Conservation (phyloP, 2,113 vertebrate species). For the Lynx canadensis region DNA sequence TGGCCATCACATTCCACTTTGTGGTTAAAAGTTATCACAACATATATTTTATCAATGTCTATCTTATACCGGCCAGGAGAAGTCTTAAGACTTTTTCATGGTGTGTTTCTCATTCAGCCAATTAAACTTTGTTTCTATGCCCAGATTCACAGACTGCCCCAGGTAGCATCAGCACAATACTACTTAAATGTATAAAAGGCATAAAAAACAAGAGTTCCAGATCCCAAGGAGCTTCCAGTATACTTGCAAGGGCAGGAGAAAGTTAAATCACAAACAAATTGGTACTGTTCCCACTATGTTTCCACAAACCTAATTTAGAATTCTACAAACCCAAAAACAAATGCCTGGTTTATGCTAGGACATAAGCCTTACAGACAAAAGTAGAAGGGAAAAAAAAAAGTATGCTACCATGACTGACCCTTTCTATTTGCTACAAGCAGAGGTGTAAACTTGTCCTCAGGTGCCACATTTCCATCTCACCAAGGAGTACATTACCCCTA, state of each 20-base stretch:
- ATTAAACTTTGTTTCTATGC: background rate
- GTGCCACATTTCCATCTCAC: background rate
- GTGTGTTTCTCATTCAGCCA: background rate
- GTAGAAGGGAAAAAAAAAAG: too few relatives aligned
- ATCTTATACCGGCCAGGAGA: background rate
- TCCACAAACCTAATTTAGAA: background rate
- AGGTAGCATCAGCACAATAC: background rate
- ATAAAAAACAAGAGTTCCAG: background rate
- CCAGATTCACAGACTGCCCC: background rate
- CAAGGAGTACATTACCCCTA: background rate
- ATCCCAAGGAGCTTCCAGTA: background rate
- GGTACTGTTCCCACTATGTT: background rate
- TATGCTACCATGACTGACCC: accelerated
- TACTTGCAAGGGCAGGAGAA: background rate
- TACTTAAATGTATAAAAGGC: background rate
- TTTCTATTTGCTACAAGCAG: background rate
- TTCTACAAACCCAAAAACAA: background rate
- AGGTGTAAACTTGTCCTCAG: background rate
- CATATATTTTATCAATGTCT: background rate
- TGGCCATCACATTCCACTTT: background rate
- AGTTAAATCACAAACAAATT: background rate
- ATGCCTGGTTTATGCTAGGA: background rate
- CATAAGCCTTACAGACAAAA: background rate
- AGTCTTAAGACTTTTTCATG: background rate
- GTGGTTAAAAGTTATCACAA: background rate